Base-by-base conservation (phyloP, 1,140 invertebrate genomes). In the Drosophila murphyi region DNA sequence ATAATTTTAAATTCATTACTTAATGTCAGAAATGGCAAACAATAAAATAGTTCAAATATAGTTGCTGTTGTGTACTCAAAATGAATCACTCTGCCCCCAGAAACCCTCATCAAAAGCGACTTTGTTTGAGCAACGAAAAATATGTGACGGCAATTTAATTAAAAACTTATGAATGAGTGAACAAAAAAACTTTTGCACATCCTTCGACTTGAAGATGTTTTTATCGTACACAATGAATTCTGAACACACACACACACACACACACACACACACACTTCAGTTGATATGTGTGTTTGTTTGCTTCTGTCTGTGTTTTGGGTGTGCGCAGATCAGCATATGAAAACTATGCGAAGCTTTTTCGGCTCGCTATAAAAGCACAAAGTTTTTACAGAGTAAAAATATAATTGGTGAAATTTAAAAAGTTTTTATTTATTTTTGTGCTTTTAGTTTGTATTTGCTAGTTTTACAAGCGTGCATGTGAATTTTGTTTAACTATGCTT, bases 111-210 rank as follows among this genome's bases (percentile, higher is more conserved):
- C 78, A 83, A 83, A 83, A 80, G 47, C 56, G 61, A 68, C 73
- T 57, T 64, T 70, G 67, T 76, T 62, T 73, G 64, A 60, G 76
- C 72, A 57, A 8, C 7, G 12, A 71, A 74, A 80, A 78, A 78
- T 89, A 89, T 89, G 85, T 85, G 85, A 89, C 85, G 80, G 78
- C 85, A 88, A 89, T 88, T 88, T 88, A 88, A 88, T 88, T 88
- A 88, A 88, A 88, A 88, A 89, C 85, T 88, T 88, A 88, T 88
- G 85, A 88, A 90, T 88, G 85, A 89, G 78, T 88, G 85, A 83
- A 85, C 85, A 89, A 89, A 89, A 81, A 87, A 88, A 72, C 68
- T 76, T 89, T 85, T 78, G 70, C 85, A 85, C 85, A 88, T 89
- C 80, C 86, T 89, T 74, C 71, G 85, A 89, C 85, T 82, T 89